These are phyloP conservation scores for Papilio glaucus DNA, from an alignment of 1,140 invertebrate genomes.

Conservation along the genomic window DNA sequence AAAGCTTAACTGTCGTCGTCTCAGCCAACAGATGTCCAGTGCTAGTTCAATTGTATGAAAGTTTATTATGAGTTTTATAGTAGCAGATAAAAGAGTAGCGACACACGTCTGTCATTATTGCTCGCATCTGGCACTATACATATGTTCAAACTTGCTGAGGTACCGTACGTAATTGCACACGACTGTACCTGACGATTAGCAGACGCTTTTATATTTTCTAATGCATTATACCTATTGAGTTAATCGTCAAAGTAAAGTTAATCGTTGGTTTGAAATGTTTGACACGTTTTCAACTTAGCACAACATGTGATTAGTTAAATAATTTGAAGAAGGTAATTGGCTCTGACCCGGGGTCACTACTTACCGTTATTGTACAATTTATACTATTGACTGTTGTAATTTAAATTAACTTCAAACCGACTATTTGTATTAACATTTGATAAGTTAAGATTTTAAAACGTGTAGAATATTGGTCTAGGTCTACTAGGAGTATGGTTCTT, in stretches of 20 bases:
- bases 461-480: background rate
- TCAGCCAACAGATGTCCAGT: too few relatives aligned
- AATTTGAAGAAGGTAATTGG: conserved; percentile 20
- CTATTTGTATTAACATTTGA: background rate
- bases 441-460: background rate
- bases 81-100: conserved; percentile 17
- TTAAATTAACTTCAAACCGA: background rate
- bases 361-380: conserved; percentile 7
- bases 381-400: background rate
- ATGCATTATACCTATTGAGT: conserved; percentile 8
- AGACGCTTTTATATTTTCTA: conserved; percentile 15
- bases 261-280: conserved; percentile 12
- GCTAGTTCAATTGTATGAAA: background rate
- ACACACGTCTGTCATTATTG: background rate
- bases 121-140: background rate
- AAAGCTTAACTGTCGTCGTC: too few relatives aligned
- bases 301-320: conserved; percentile 14
- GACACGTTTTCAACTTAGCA: conserved; percentile 1
- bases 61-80: background rate
- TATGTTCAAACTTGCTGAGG: background rate
- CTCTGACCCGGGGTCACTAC: conserved; percentile 11
- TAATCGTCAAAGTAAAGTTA: conserved; percentile 8
- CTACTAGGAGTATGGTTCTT: background rate
- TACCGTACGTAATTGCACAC: conserved; percentile 13
- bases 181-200: conserved; percentile 4